phyloP scores from a whole-genome alignment of 2,888 invertebrate species.

The Gymnosoma rotundatum region DNA sequence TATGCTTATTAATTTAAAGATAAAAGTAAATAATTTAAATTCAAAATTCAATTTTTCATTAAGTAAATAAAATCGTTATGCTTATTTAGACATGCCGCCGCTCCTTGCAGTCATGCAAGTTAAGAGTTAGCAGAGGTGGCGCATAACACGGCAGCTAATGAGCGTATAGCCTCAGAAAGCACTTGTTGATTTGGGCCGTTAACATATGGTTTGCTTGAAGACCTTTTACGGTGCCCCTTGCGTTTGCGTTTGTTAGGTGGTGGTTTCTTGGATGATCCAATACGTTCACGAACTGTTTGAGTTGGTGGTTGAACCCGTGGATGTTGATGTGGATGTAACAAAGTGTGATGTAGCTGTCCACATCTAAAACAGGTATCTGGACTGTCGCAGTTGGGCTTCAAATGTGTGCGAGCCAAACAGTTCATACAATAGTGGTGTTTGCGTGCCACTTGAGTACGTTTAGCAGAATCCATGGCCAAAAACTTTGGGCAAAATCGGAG shows the following conservation, averaged over 20 bases:
- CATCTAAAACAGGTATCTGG: neutral
- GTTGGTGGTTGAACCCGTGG: neutral
- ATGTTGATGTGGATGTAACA: neutral
- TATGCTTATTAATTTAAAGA: too few relatives aligned
- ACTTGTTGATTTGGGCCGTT: neutral
- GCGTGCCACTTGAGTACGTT: neutral
- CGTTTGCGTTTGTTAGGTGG: neutral
- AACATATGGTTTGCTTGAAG: neutral
- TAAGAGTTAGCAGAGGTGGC: neutral
- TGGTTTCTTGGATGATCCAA: neutral
- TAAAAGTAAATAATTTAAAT: too few relatives aligned
- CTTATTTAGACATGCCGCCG: neutral
- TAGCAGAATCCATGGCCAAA: neutral
- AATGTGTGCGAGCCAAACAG: neutral
- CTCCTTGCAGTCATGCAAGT: constrained; percentile 6
- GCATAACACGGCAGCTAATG: neutral
- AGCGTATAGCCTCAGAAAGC: neutral
- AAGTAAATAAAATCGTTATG: neutral
- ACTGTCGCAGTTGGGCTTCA: neutral
- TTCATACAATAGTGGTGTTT: neutral
- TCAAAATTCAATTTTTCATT: too few relatives aligned
- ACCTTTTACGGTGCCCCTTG: neutral
- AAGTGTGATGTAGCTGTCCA: neutral
- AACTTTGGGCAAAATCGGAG: neutral
- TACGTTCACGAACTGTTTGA: neutral